Conservation (phyloP, 2,797 vertebrate species). For the Chelidonichthys spinosus region DNA sequence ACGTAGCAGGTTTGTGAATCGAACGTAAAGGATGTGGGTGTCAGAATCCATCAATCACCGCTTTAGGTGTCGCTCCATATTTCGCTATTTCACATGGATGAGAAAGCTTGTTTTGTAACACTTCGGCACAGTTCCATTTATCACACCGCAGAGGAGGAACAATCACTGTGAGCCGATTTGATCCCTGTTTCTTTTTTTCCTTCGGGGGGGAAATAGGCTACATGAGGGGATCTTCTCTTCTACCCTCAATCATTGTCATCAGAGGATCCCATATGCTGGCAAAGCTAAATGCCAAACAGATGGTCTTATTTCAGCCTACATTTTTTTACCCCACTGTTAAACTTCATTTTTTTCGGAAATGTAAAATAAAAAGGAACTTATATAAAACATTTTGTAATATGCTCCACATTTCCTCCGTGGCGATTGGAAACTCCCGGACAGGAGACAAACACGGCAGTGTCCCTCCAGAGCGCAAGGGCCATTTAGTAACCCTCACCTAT, state of each 20-base stretch:
- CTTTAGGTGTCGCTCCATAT: conserved; percentile 46
- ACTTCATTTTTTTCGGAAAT: conserved; percentile 77
- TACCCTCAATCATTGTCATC: conserved; percentile 78
- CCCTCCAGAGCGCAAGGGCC: conserved; percentile 47
- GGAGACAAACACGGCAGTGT: conserved; percentile 76
- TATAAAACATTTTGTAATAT: conserved; percentile 73
- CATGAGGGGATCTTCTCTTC: conserved; percentile 65
- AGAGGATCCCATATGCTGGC: conserved; percentile 75
- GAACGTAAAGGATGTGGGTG: neutral
- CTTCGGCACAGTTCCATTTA: conserved; percentile 56
- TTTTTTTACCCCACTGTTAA: conserved; percentile 82
- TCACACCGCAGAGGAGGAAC: conserved; percentile 46
- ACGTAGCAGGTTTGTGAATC: conserved; percentile 20
- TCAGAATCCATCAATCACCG: conserved; percentile 18
- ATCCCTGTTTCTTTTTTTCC: conserved; percentile 15
- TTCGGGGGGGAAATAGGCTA: neutral
- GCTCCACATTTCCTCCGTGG: conserved; percentile 71
- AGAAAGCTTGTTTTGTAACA: conserved; percentile 59
- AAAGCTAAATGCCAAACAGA: conserved; percentile 82
- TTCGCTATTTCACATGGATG: conserved; percentile 42
- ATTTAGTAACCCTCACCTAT: conserved; percentile 72
- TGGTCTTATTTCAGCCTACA: conserved; percentile 78
- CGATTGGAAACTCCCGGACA: conserved; percentile 70
- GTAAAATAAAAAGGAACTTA: conserved; percentile 81
- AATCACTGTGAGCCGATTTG: conserved; percentile 40